Base-by-base conservation (phyloP, 2,797 vertebrate genomes). In the Pangasius djambal region DNA sequence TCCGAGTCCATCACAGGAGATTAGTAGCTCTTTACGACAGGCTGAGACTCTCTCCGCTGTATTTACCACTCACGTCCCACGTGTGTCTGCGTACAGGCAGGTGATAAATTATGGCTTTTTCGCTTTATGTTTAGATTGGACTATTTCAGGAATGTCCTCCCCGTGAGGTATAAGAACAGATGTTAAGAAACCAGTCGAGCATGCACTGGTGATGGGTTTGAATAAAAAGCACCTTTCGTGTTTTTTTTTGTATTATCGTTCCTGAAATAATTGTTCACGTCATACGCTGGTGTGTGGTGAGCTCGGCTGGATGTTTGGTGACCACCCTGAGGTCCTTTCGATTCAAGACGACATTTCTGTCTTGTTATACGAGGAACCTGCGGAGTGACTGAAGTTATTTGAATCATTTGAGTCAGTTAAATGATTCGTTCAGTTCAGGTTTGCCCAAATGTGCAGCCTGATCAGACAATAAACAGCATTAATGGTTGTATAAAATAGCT, bases 101-200 rank as follows among this genome's bases (percentile, higher is more conserved):
- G 6, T 86, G 65, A 89, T 88, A 79, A 83, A 88, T 88, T 88
- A 48, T 61, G 86, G 20, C 78, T 90, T 65, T 65, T 88, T 72
- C 20, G 50, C 82, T 13, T 63, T 3, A n/a, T 92, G 88, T 92
- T 93, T 91, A 89, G 81, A 86, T 93, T 90, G 91, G 90, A 91
- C 89, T 86, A 82, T 89, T 85, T 86, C 22, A 88, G 90, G 88
- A 92, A 91, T 88, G 88, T 78, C 22, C 87, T 61, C 40, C 79
- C 31, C 31, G 44, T 72, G 83, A 89, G 90, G 74, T 85, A 65
- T 83, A 65, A 67, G 81, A 87, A 59, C 85, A 69, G 48, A 72
- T 44, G 72, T 86, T 48, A 85, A 55, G 50, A 87, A 88, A 89
- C 7, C 59, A 55, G 82, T 55, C 84, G 5, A 67, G 57, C 69